Percentiles rank a stretch among this genome's conserved stretches.
phyloP scores from a whole-genome alignment of 1,140 invertebrate species.

The Diachasma alloeum region DNA sequence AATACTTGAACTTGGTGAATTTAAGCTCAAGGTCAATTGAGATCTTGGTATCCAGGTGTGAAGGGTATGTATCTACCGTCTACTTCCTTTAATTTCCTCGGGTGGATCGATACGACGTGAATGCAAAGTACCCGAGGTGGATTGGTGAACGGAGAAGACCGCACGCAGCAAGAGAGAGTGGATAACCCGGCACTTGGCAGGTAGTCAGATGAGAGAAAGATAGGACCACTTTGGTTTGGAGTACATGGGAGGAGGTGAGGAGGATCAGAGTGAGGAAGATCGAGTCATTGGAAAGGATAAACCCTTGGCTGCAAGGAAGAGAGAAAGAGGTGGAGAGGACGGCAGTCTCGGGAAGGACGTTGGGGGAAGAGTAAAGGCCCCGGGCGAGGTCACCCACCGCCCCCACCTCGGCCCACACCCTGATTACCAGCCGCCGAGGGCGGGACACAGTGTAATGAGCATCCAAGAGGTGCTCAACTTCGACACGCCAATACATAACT shows the following conservation, averaged over 20 bases:
- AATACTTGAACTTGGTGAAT: not conserved
- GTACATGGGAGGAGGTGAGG: not conserved
- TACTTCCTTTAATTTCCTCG: constrained; percentile 39
- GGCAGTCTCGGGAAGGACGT: constrained; percentile 31
- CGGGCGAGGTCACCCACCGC: constrained; percentile 63
- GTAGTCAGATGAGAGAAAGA: constrained; percentile 30
- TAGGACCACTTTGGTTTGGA: constrained; percentile 1
- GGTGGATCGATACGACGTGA: constrained; percentile 34
- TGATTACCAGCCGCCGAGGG: constrained; percentile 62
- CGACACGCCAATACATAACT: constrained; percentile 26
- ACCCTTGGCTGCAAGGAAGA: constrained; percentile 10
- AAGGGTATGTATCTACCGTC: constrained; percentile 21
- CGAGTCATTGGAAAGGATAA: constrained; percentile 9
- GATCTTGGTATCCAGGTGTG: constrained; percentile 22
- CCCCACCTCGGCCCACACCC: constrained; percentile 50
- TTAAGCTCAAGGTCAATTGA: constrained; percentile 5
- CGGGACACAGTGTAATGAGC: constrained; percentile 62
- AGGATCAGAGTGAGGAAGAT: constrained; percentile 21
- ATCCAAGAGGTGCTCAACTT: constrained; percentile 61
- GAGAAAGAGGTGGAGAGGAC: constrained; percentile 20
- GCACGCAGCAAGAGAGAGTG: constrained; percentile 5
- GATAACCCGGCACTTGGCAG: constrained; percentile 25
- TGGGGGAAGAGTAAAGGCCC: constrained; percentile 53
- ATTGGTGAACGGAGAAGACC: constrained; percentile 35
- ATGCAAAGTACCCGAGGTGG: constrained; percentile 46